Evolutionary conservation across 2,888 invertebrate genomes (phyloP).

Genomic region (Bedellia somnulentella): DNA sequence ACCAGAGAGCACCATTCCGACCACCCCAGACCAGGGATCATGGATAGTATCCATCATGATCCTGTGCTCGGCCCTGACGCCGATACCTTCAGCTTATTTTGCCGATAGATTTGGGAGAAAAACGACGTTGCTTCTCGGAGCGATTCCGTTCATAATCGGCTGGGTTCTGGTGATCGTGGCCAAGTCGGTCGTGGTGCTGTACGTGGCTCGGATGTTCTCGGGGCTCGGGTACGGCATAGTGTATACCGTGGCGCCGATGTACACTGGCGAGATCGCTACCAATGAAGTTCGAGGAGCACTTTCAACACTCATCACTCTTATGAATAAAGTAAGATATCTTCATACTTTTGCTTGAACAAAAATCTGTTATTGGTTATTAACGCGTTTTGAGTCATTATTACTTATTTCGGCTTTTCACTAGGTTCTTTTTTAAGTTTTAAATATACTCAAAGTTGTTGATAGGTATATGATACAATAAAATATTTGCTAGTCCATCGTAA

Average conservation of each 20-base stretch:
- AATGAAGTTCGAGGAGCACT: slow-evolving; percentile 63
- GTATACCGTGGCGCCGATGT: slow-evolving; percentile 65
- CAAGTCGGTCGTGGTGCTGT: slow-evolving; percentile 55
- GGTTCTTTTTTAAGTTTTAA: no score
- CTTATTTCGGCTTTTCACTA: no score
- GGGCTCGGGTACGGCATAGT: slow-evolving; percentile 66
- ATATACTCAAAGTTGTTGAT: no score
- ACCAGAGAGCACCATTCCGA: slow-evolving; percentile 45
- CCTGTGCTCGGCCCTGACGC: slow-evolving; percentile 65
- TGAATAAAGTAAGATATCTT: slow-evolving; percentile 48
- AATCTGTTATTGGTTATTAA: no score
- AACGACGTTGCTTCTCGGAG: slow-evolving; percentile 61
- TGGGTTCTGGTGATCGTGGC: slow-evolving; percentile 67
- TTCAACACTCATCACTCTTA: slow-evolving; percentile 63
- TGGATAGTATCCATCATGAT: slow-evolving; percentile 68
- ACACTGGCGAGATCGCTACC: slow-evolving; percentile 65
- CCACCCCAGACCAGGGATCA: slow-evolving; percentile 53
- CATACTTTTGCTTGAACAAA: neutral
- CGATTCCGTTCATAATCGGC: slow-evolving; percentile 62
- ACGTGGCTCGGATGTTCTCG: slow-evolving; percentile 63
- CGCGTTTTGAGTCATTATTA: no score
- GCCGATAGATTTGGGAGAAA: slow-evolving; percentile 71
- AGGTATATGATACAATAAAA: no score
- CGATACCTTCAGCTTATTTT: slow-evolving; percentile 62
- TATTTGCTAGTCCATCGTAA: no score